These are phyloP conservation scores for Poeciliopsis occidentalis DNA, from an alignment of 2,113 vertebrate genomes.

Conservation along the genomic window DNA sequence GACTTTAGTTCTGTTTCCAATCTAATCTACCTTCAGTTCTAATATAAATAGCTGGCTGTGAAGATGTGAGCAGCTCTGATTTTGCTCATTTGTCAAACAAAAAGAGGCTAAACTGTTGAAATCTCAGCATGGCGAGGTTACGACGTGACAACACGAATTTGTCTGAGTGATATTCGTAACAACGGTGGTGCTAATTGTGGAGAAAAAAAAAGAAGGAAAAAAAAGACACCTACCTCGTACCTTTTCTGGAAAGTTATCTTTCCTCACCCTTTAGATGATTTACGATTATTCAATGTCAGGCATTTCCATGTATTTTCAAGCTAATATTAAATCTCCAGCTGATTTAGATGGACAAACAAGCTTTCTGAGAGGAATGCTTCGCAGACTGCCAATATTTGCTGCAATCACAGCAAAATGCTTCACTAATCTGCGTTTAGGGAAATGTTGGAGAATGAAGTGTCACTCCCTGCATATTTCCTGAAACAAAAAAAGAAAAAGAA, in stretches of 20 bases:
- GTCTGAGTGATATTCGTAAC: slow-evolving; percentile 38
- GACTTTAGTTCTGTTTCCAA: slow-evolving; percentile 25
- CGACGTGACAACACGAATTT: slow-evolving; percentile 13
- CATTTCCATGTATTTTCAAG: slow-evolving; percentile 33
- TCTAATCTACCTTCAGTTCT: slow-evolving; percentile 38
- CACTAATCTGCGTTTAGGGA: slow-evolving; percentile 44
- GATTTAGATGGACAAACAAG: not conserved
- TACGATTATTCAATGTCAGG: not conserved
- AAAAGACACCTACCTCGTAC: slow-evolving; percentile 9
- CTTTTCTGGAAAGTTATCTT: slow-evolving; percentile 18
- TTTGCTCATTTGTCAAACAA: slow-evolving; percentile 39
- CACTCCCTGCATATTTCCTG: not conserved
- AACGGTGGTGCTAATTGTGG: slow-evolving; percentile 20
- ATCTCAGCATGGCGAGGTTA: slow-evolving; percentile 19
- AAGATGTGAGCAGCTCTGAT: slow-evolving; percentile 41
- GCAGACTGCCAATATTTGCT: slow-evolving; percentile 12
- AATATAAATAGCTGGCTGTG: slow-evolving; percentile 44
- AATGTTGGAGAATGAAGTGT: slow-evolving; percentile 9
- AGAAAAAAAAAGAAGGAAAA: slow-evolving; percentile 27
- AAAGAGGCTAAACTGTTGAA: slow-evolving; percentile 40
- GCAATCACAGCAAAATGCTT: slow-evolving; percentile 26
- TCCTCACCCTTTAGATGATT: slow-evolving; percentile 9
- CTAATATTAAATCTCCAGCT: slow-evolving; percentile 10
- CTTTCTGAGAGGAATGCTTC: not conserved
- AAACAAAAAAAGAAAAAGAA: not conserved